Evolutionary conservation across 2,113 vertebrate genomes (phyloP), one percentile per base, ranked within the genome.

Genomic region (Anoplopoma fimbria): DNA sequence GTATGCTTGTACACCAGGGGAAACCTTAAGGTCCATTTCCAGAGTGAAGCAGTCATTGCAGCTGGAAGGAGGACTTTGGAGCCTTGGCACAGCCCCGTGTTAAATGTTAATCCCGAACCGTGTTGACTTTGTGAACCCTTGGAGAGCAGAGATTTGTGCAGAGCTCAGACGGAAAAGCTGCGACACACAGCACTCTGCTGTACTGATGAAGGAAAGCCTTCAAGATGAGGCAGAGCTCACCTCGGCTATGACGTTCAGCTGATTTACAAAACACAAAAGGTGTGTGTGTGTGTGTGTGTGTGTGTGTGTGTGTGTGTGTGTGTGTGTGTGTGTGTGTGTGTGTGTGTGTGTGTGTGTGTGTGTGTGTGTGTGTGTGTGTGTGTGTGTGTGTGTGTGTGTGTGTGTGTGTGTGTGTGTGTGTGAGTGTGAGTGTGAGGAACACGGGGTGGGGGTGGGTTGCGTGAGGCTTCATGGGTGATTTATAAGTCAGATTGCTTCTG

Each of bases 101-200:
- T 83, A 85, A 85, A 78, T 14, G 76, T 79, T 89, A 87, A 91
- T 89, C 63, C 82, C 29, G 21, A 70, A 62, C 62, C 36, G 34
- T 12, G 42, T 40, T 84, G 60, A 76, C 45, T 60, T 27, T 57
- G 17, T 69, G 77, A 49, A 45, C 62, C 19, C 45, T 31, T 33
- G 10, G 21, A 36, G 64, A 27, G 53, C 61, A 21, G 68, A 64
- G 65, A 82, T 75, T 53, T 65, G 79, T 83, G 61, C 49, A 31
- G 47, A 55, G 69, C 70, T 69, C 63, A 33, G 34, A 31, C 23
- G 40, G 40, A 61, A 53, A 81, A 69, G 40, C 70, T 33, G n/a
- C 6, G 36, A 19, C 6, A 6, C 34, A 51, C 51, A 25, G 14
- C 2, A 4, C 27, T 38, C 29, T 47, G 45, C 21, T 55, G 29